Evolutionary conservation across 2,113 vertebrate species (phyloP).

Genomic region (Loxodonta africana): DNA sequence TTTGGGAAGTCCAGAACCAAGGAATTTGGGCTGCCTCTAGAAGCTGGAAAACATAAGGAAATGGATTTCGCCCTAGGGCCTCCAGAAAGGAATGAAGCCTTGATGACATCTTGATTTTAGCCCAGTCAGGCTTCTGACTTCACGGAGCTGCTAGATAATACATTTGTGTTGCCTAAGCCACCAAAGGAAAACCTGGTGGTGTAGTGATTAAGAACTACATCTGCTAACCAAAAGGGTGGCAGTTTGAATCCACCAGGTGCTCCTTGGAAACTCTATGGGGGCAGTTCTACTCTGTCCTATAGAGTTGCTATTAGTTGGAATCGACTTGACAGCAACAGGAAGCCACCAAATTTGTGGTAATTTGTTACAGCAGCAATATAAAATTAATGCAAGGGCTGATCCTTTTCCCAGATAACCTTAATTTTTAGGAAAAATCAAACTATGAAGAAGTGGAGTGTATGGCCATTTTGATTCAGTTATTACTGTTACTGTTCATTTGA

Average conservation of each 20-base stretch:
- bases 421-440: background rate
- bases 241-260: no score
- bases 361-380: background rate
- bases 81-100: background rate
- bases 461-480: background rate
- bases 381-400: background rate
- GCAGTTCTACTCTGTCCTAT: no score
- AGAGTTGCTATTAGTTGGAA: no score
- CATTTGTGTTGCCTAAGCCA: background rate
- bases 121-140: no score
- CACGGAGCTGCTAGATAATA: background rate
- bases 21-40: background rate
- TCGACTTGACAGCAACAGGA: no score
- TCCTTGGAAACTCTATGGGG: no score
- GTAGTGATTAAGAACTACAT: no score
- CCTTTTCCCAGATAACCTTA: background rate
- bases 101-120: background rate
- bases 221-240: no score
- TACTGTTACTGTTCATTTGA: background rate
- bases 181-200: background rate
- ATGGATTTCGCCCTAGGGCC: no score
- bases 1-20: background rate
- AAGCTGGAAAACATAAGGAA: no score
- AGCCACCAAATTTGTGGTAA: no score
- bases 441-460: background rate